phyloP scores from a whole-genome alignment of 2,888 invertebrate genomes.

The Cephus spinipes region DNA sequence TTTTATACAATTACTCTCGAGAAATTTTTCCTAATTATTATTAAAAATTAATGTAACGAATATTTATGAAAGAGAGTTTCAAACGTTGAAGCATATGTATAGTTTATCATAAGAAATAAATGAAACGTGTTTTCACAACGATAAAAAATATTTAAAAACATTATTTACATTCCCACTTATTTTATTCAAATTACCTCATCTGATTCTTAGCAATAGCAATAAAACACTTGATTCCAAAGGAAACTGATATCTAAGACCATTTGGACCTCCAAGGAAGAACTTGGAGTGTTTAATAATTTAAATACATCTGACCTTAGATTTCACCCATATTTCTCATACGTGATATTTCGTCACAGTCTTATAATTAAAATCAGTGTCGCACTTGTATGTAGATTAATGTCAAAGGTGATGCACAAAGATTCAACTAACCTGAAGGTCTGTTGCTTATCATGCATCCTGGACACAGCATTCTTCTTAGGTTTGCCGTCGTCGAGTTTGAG shows the following conservation, averaged over 20 bases:
- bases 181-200: too few species aligned
- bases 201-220: too few species aligned
- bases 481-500: constrained; percentile 67
- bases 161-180: too few species aligned
- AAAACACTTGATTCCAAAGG: too few species aligned
- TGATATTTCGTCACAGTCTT: background rate
- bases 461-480: constrained; percentile 72
- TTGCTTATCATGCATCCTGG: constrained; percentile 75
- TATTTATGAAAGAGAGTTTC: background rate
- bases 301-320: background rate
- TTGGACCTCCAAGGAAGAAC: too few species aligned
- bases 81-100: background rate
- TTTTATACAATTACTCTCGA: too few species aligned
- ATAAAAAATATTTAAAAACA: background rate
- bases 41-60: too few species aligned
- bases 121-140: background rate
- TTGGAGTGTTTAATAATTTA: background rate
- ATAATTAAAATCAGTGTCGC: background rate
- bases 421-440: constrained; percentile 73
- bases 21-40: too few species aligned
- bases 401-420: constrained; percentile 1
- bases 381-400: background rate
- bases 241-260: too few species aligned
- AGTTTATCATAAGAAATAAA: background rate
- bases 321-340: too few species aligned